These are phyloP conservation scores for Actenoides hombroni DNA, from an alignment of 2,113 vertebrate genomes.

Conservation along the genomic window DNA sequence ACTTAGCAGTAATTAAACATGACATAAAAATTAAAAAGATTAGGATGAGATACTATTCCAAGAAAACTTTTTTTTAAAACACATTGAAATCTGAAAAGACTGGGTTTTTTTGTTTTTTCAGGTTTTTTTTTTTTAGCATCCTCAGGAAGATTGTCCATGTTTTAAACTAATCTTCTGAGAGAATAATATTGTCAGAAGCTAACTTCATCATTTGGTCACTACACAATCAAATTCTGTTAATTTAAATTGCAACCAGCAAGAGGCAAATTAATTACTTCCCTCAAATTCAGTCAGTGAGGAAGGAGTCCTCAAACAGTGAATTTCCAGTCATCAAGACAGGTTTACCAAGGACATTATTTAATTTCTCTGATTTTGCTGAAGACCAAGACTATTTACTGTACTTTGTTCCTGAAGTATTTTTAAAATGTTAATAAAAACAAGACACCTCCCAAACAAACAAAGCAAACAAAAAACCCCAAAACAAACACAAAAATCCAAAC, in stretches of 20 bases:
- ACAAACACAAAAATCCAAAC: neutral
- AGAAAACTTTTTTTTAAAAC: neutral
- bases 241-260: neutral
- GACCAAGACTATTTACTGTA: neutral
- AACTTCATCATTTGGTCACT: neutral
- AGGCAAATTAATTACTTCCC: neutral
- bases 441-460: neutral
- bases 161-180: neutral
- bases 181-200: neutral
- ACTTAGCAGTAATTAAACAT: neutral
- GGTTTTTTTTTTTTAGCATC: neutral
- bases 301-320: neutral
- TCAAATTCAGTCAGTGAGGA: neutral
- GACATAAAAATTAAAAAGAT: neutral
- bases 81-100: neutral
- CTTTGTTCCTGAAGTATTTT: neutral
- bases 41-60: neutral
- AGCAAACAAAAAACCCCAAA: neutral
- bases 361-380: neutral
- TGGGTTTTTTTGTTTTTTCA: neutral
- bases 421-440: neutral
- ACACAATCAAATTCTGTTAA: neutral
- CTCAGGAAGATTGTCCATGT: neutral
- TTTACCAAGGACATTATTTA: neutral
- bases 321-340: neutral